phyloP scores from a whole-genome alignment of 2,113 vertebrate genomes.

The Rattus norvegicus region DNA sequence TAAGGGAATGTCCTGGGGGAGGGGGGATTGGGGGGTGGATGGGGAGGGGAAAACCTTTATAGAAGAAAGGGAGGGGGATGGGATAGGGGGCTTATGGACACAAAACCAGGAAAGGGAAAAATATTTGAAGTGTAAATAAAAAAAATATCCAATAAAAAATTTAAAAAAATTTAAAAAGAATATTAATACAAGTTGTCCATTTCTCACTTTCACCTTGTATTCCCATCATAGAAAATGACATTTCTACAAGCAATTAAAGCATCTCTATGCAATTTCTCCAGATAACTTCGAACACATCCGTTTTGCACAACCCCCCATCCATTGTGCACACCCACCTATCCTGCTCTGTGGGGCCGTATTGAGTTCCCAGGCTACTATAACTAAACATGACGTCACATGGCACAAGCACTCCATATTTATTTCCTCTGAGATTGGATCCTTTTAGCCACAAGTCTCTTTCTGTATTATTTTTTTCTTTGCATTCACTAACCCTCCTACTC shows the following conservation, averaged over 20 bases:
- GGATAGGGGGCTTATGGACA: too few species aligned
- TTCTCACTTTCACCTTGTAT: neutral
- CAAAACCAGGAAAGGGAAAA: too few species aligned
- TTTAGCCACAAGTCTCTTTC: neutral
- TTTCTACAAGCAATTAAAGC: neutral
- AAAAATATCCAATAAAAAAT: too few species aligned
- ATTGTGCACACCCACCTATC: neutral
- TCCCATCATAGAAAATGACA: neutral
- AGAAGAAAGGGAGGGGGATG: too few species aligned
- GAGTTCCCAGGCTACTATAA: neutral
- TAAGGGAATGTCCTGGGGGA: too few species aligned
- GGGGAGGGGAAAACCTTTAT: too few species aligned
- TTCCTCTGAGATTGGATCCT: neutral
- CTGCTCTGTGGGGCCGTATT: neutral
- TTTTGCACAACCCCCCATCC: neutral
- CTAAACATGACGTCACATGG: neutral
- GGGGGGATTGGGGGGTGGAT: too few species aligned
- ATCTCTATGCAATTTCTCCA: neutral
- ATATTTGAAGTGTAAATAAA: too few species aligned
- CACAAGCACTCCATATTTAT: neutral
- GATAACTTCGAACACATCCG: neutral
- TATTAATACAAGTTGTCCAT: neutral
- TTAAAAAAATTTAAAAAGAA: neutral
- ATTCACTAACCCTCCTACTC: neutral
- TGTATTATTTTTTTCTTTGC: neutral